Base-by-base conservation (phyloP, 1,140 invertebrate species). In the Metopolophium dirhodum region DNA sequence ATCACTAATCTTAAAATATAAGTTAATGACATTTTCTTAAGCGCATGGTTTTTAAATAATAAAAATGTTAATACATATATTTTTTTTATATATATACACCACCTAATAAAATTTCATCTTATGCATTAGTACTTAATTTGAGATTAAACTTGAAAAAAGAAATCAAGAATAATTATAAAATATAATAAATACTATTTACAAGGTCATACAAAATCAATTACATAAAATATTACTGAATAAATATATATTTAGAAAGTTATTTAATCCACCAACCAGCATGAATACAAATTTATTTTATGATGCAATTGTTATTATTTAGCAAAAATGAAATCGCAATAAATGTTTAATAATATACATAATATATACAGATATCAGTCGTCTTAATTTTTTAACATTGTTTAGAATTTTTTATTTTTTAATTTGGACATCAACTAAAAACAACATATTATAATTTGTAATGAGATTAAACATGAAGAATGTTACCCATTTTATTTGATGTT, bases 221-320 rank as follows among this genome's bases (percentile, higher is more conserved):
- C 20, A 88, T 54, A 54, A 22, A 88, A 88, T 88, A 51, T 51
- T 35, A 89, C 7, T 57, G 9, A 89, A 89, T 54, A 9, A 54
- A 23, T 49, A 57, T 89, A 54, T 57, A 41, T 57, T 89, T 89
- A 89, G 88, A 89, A 89, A 89, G 88, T 89, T 89, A 57, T 57
- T 89, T 49, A 45, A 87, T 49, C 1, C n/a, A 51, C n/a, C 20
- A 54, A 41, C 88, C 9, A 89, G 14, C 51, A 30, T 89, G 88
- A 89, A 89, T 89, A 89, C 51, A 89, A 89, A 89, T 89, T 41
- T 57, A 57, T 26, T 51, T 57, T 89, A 37, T 89, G 87, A 89
- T 37, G n/a, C 26, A 89, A 89, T 89, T 89, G 2, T 89, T 57
- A 35, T 14, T 35, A 89, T 41, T 54, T 89, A 89, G 7, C 22